Evolutionary conservation across 2,113 vertebrate genomes (phyloP).

Genomic region (Neodon shergylaensis): DNA sequence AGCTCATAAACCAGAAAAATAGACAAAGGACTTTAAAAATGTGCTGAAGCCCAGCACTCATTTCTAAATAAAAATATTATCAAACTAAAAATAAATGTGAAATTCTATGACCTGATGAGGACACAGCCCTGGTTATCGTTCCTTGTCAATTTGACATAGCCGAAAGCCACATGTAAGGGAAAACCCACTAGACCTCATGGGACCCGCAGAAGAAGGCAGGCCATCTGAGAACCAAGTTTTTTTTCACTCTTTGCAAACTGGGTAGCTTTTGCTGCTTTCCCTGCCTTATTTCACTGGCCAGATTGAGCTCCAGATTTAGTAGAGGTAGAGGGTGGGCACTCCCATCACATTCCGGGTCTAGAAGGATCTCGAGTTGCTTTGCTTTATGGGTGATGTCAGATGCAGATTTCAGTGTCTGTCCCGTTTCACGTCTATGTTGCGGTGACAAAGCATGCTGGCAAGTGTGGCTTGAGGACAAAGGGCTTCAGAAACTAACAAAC

Average conservation of each 20-base stretch:
- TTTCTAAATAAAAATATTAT: neutral
- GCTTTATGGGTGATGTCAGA: neutral
- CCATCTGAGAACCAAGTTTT: neutral
- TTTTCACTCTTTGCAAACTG: neutral
- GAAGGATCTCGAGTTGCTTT: neutral
- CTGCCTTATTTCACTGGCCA: neutral
- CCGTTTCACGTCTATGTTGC: neutral
- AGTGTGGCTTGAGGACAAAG: neutral
- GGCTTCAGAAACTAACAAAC: neutral
- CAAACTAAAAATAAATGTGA: neutral
- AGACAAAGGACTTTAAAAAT: neutral
- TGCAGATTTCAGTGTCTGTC: neutral
- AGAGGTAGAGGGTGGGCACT: neutral
- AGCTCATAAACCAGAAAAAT: neutral
- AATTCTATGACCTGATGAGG: neutral
- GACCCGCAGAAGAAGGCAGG: neutral
- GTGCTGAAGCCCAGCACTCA: neutral
- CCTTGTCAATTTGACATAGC: neutral
- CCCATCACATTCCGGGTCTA: neutral
- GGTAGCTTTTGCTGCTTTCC: neutral
- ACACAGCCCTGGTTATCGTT: neutral
- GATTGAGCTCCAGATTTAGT: neutral
- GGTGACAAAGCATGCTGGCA: neutral
- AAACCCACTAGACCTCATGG: neutral
- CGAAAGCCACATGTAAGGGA: neutral